Base-by-base conservation (phyloP, 2,888 invertebrate genomes). In the Theretra japonica region DNA sequence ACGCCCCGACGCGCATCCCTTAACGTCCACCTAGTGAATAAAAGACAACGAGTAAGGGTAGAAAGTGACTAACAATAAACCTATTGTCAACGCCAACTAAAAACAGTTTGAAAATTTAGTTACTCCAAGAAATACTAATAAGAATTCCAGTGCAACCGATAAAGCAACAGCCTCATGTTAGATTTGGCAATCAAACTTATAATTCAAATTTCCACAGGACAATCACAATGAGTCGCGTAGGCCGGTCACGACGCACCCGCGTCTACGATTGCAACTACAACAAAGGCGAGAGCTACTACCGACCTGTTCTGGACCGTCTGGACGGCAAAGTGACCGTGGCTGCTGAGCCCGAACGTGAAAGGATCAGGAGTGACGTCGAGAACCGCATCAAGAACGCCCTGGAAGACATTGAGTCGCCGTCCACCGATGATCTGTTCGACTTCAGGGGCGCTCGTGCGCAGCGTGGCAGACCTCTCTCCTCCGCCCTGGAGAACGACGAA, bases 241-340 rank as follows among this genome's bases (percentile, higher is more conserved):
- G 92, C 70, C 82, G 97, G 88, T 96, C 97, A 77, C 95, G 97
- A 82, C 96, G 97, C 86, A 97, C 97, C 41, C 96, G 96, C 89
- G 96, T 98, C 83, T 98, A 98, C 88, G 97, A 97, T 85, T 97
- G 97, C 89, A 98, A 97, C 90, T 97, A 97, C 93, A 96, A 97
- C 91, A 96, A 97, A 86, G 97, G 97, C 72, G 97, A 97, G 90
- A 97, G 96, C 83, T 97, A 97, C 88, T 98, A 98, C 94, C 96
- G 96, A 80, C 96, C 97, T 17, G 96, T 97, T 77, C 91, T 97
- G 68, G 97, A 97, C 86, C 95, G 96, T 73, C 90, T 97, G 78
- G 97, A 97, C 86, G 95, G 96, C 77, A 97, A 97, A 90, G 75
- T 80, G 0, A 83, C 91, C 2, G 78, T 82, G 7, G 81, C 85